Evolutionary conservation across 30 jellyfish, hydroid and myxozoan species (phyloP).

Genomic region (Morbakka virulenta): DNA sequence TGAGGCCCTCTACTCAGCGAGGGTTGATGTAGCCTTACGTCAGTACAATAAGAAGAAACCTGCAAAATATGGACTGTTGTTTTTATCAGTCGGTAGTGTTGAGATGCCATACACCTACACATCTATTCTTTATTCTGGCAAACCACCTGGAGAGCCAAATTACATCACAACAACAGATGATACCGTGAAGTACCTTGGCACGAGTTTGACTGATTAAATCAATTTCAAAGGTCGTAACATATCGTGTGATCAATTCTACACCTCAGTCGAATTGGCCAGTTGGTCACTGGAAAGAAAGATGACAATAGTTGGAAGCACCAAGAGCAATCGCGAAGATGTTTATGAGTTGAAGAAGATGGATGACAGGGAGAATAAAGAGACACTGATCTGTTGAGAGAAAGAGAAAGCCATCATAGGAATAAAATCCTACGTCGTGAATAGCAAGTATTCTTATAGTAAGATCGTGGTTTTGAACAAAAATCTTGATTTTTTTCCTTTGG

Average conservation of each 20-base stretch:
- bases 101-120: constrained; percentile 18
- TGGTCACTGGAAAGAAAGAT: constrained; percentile 27
- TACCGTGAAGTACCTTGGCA: constrained; percentile 6
- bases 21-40: constrained; percentile 45
- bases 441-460: too few relatives aligned
- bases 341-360: constrained; percentile 18
- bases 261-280: constrained; percentile 10
- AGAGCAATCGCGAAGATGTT: constrained; percentile 25
- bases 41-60: constrained; percentile 46
- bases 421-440: too few relatives aligned
- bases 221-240: constrained; percentile 23
- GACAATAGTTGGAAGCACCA: constrained; percentile 46
- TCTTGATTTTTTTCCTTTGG: too few relatives aligned
- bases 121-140: too few relatives aligned
- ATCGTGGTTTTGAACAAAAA: too few relatives aligned
- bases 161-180: constrained; percentile 27
- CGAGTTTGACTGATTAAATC: background rate
- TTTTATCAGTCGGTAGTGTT: constrained; percentile 30
- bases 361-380: constrained; percentile 25
- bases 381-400: constrained; percentile 13
- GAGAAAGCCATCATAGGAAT: constrained; percentile 36
- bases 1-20: constrained; percentile 34
- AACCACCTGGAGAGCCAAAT: constrained; percentile 19
- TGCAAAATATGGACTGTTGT: constrained; percentile 46
- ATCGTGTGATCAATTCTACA: constrained; percentile 34